Base-by-base conservation (phyloP, 2,888 invertebrate genomes). In the Dorcus parallelipipedus region DNA sequence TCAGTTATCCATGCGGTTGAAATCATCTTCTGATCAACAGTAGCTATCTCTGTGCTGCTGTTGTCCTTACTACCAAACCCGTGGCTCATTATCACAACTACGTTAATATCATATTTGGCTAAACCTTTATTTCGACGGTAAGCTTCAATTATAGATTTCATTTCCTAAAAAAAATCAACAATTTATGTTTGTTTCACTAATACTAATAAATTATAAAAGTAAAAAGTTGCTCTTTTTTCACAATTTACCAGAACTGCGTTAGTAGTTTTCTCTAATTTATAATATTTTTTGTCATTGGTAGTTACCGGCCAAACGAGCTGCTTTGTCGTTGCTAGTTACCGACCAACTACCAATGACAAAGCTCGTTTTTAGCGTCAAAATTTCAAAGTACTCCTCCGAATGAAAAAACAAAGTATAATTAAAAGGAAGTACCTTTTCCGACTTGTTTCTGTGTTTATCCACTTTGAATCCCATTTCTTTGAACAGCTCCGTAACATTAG, bases 31-130 rank as follows among this genome's bases (percentile, higher is more conserved):
- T 84, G 83, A 75, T 89, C 87, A 58, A 74, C 74, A 67, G 87
- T 85, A 68, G 81, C 78, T 63, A 89, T 82, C 70, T 82, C 80
- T n/a, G 81, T 82, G 71, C 85, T 85, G 53, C 79, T 77, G 55
- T 75, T 73, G 5, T 78, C 76, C 64, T 67, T 65, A 17, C 78
- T 75, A 52, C 78, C 77, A 69, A 81, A 80, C 0, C 89, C 89
- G 74, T 89, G 89, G 56, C 87, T 86, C 77, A 88, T 86, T 55
- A 89, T 80, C 65, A 85, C 83, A 63, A 87, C 78, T 64, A 87
- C 81, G 73, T 86, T 83, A 67, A 86, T 83, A 73, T 87, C 86
- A n/a, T 79, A 78, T 8, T 74, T 69, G 56, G 70, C 61, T 81
- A 79, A 66, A 77, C 78, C 6, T 73, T 60, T 51, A 81, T 79